Conservation (phyloP, 2,797 vertebrate genomes). For the Heteromormyrus szaboi region DNA sequence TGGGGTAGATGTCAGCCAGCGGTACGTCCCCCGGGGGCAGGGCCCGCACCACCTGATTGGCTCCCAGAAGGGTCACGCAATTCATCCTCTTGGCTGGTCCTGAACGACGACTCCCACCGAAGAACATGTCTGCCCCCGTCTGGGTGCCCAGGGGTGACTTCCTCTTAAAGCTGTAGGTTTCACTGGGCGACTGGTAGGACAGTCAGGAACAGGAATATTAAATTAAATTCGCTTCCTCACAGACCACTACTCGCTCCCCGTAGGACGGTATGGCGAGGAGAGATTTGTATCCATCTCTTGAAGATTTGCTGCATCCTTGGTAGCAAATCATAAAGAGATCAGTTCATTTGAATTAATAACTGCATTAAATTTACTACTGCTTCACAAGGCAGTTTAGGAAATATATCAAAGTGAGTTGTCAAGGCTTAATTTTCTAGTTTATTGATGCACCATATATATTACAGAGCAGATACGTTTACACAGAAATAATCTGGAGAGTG, state of each 20-base stretch:
- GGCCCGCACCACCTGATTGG: slow-evolving; percentile 84
- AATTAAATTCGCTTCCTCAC: neutral
- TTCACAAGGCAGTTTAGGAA: neutral
- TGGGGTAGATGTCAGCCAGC: slow-evolving; percentile 80
- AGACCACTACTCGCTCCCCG: neutral
- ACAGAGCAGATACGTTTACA: neutral
- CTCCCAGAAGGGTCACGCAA: slow-evolving; percentile 70
- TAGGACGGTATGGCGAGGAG: neutral
- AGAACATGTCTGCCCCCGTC: slow-evolving; percentile 54
- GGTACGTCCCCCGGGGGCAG: slow-evolving; percentile 79
- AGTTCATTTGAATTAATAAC: neutral
- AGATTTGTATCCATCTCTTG: neutral
- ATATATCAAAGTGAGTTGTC: neutral
- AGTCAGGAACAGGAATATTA: slow-evolving; percentile 17
- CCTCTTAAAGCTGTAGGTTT: slow-evolving; percentile 87
- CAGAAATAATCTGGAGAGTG: neutral
- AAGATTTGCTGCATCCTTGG: neutral
- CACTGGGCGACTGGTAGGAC: slow-evolving; percentile 78
- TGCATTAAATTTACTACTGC: neutral
- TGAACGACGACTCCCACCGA: slow-evolving; percentile 59
- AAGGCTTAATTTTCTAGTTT: neutral
- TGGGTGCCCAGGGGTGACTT: slow-evolving; percentile 52
- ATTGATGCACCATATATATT: neutral
- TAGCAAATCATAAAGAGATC: neutral
- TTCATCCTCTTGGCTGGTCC: slow-evolving; percentile 67